Evolutionary conservation across 2,797 vertebrate genomes (phyloP), one percentile per base, ranked within the genome.

Genomic region (Stomatorhinus walkeri): DNA sequence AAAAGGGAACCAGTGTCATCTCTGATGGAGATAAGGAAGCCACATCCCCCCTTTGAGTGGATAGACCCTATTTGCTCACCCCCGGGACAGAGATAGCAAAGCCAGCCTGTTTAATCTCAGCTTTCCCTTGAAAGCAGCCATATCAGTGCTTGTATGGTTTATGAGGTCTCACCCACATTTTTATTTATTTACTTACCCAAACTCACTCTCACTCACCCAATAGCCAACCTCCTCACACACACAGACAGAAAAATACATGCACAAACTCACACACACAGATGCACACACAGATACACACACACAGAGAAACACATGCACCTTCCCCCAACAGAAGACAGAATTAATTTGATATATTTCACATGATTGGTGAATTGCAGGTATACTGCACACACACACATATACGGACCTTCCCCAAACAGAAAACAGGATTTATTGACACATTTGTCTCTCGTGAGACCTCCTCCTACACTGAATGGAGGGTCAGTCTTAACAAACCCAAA

Each of bases 1-100:
- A 89, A 88, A 91, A 91, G 91, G 87, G 90, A 92, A 89, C 85
- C 89, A 91, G 68, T 91, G 90, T 90, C 91, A 91, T 88, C 87
- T 91, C 92, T 91, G 92, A 92, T 91, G 90, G 89, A 92, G 91
- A 93, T 93, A 92, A 93, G 91, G 91, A 88, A 83, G 91, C 91
- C 90, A 61, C 91, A 90, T 92, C 81, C 90, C 89, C 56, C 90
- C 89, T 88, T 90, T 46, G 48, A 89, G 88, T 87, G 88, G 43
- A 88, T 87, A 87, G 56, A 87, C 76, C 22, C 9, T 24, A 4
- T 24, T 32, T 14, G 19, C 89, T 88, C 79, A 9, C 89, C 88
- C 89, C 92, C 90, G n/a, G 49, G 87, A 91, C 59, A 90, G 87
- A 90, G 49, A 49, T 89, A 89, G 89, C 88, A 89, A 90, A 84